A percentile compares a stretch with the other conserved stretches of the same genome.
Conservation (phyloP, 2,888 invertebrate species). For the Tenodera sinensis region DNA sequence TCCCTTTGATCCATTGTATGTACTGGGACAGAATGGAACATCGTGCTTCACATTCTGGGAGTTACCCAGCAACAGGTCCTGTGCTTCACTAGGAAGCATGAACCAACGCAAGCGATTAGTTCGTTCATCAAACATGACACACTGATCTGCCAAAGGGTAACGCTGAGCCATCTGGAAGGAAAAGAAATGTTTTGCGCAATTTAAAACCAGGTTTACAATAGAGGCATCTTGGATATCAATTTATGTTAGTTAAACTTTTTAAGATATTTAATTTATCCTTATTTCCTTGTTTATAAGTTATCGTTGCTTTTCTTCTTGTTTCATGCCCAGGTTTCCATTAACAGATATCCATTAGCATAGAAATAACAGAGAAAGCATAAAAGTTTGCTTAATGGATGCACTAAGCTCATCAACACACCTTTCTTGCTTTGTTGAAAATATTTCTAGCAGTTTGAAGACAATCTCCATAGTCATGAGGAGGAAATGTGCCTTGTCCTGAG, state of each 20-base stretch:
- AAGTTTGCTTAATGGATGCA: background rate
- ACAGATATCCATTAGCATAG: too few species aligned
- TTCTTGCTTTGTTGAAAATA: slow-evolving; percentile 71
- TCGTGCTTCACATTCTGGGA: slow-evolving; percentile 73
- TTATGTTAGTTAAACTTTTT: too few species aligned
- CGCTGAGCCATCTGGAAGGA: slow-evolving; percentile 60
- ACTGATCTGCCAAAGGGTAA: slow-evolving; percentile 70
- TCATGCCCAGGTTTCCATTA: too few species aligned
- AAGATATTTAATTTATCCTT: too few species aligned
- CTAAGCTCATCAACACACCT: slow-evolving; percentile 40
- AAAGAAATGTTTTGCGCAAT: background rate
- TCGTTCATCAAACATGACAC: slow-evolving; percentile 63
- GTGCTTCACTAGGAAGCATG: slow-evolving; percentile 83
- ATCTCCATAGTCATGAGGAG: slow-evolving; percentile 71
- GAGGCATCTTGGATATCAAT: too few species aligned
- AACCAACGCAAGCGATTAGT: slow-evolving; percentile 79
- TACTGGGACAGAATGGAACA: slow-evolving; percentile 69
- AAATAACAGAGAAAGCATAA: background rate
- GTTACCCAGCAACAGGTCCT: slow-evolving; percentile 67
- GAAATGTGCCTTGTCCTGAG: slow-evolving; percentile 68
- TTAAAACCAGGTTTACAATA: too few species aligned
- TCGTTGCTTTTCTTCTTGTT: too few species aligned
- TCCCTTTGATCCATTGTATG: slow-evolving; percentile 45
- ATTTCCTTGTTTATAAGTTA: too few species aligned
- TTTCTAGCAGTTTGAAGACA: slow-evolving; percentile 76